These are phyloP conservation scores for Notechis scutatus DNA, from an alignment of 2,113 vertebrate species.

Conservation along the genomic window DNA sequence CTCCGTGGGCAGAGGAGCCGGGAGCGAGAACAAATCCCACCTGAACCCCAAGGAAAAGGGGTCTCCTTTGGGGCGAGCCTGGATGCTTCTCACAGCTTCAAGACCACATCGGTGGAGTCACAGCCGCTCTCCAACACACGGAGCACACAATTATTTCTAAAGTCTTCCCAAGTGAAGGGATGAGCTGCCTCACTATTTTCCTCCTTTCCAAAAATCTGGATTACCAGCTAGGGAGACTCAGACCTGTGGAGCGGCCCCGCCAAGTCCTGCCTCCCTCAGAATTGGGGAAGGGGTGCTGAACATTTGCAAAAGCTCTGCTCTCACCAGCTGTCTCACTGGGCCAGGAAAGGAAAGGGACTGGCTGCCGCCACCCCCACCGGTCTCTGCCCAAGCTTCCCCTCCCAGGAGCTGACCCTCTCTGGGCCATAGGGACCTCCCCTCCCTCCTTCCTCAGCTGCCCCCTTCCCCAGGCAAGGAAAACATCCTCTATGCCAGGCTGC, in stretches of 20 bases:
- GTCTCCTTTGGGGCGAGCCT: background rate
- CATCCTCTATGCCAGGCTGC: background rate
- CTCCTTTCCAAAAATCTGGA: background rate
- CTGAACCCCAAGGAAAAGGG: background rate
- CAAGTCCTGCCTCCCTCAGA: background rate
- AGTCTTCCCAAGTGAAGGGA: background rate
- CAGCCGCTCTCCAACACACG: background rate
- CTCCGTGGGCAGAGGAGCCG: background rate
- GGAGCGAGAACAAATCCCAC: background rate
- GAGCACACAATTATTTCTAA: too few species aligned
- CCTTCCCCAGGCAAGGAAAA: background rate
- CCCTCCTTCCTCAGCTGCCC: background rate
- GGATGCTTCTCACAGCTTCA: background rate
- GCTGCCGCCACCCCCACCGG: accelerated
- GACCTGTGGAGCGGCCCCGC: background rate
- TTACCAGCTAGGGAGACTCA: background rate
- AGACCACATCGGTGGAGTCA: background rate
- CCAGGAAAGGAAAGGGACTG: background rate
- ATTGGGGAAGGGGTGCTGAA: background rate
- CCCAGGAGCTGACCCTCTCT: background rate
- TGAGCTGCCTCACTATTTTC: background rate
- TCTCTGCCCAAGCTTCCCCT: background rate
- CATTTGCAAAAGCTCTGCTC: background rate
- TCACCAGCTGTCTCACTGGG: background rate
- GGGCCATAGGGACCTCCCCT: background rate